phyloP scores from a whole-genome alignment of 2,113 vertebrate species.

The Atractosteus spatula region DNA sequence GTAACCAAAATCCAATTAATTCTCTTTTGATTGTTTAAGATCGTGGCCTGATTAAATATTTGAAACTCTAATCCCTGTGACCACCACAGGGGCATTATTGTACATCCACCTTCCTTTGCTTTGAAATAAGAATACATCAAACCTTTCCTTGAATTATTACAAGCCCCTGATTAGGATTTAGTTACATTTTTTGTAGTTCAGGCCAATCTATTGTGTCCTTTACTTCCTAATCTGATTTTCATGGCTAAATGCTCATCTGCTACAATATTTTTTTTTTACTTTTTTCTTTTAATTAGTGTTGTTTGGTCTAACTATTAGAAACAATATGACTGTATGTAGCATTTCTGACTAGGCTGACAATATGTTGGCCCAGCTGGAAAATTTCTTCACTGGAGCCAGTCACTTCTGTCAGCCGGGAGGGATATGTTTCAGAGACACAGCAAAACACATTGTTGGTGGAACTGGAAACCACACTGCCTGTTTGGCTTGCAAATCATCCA shows the following conservation, averaged over 20 bases:
- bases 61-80: conserved; percentile 49
- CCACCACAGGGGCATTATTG: conserved; percentile 23
- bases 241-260: conserved; percentile 40
- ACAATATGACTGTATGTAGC: too few species aligned
- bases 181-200: conserved; percentile 19
- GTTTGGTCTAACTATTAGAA: conserved; percentile 29
- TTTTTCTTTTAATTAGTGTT: conserved; percentile 52
- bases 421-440: too few species aligned
- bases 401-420: too few species aligned
- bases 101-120: conserved; percentile 41
- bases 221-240: conserved; percentile 56
- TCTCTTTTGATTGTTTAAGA: conserved; percentile 49
- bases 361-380: too few species aligned
- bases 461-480: too few species aligned
- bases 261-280: conserved; percentile 5
- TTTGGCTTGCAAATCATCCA: too few species aligned
- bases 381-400: too few species aligned
- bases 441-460: too few species aligned
- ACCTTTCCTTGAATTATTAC: conserved; percentile 4
- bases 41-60: conserved; percentile 44
- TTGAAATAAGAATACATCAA: conserved; percentile 33
- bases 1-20: conserved; percentile 54
- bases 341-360: too few species aligned
- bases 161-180: too few species aligned
- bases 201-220: conserved; percentile 49